Conservation (phyloP, 2,113 vertebrate species). For the Pelodiscus sinensis region DNA sequence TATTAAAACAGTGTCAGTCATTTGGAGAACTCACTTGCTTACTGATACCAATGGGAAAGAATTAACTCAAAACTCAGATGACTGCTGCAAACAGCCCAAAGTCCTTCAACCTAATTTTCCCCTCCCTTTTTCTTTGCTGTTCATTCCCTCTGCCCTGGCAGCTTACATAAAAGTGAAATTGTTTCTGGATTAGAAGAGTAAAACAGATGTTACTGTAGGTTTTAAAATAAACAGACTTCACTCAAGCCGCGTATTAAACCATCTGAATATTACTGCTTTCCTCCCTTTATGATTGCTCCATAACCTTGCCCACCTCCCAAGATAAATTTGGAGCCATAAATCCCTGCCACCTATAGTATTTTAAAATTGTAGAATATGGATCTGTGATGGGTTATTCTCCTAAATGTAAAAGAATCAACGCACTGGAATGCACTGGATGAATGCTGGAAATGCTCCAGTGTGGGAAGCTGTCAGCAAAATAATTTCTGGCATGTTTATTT, state of each 20-base stretch:
- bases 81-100: background rate
- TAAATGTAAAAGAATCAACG: slow-evolving; percentile 30
- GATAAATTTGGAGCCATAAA: slow-evolving; percentile 26
- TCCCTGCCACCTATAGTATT: slow-evolving; percentile 8
- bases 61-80: background rate
- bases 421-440: slow-evolving; percentile 8
- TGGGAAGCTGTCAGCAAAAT: slow-evolving; percentile 63
- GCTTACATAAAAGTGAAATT: slow-evolving; percentile 8
- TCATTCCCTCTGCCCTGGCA: background rate
- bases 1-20: background rate
- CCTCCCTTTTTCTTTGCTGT: background rate
- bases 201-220: slow-evolving; percentile 53
- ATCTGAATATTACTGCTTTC: slow-evolving; percentile 9
- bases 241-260: slow-evolving; percentile 18
- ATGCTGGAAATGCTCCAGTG: slow-evolving; percentile 30
- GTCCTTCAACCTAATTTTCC: background rate
- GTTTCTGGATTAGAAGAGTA: slow-evolving; percentile 12
- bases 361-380: slow-evolving; percentile 27
- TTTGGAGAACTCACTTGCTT: background rate
- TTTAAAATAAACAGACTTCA: slow-evolving; percentile 37
- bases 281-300: slow-evolving; percentile 44
- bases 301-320: background rate
- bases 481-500: slow-evolving; percentile 53
- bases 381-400: slow-evolving; percentile 35
- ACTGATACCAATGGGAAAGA: background rate